Evolutionary conservation across 2,113 vertebrate genomes (phyloP).

Genomic region (Onychostoma macrolepis): DNA sequence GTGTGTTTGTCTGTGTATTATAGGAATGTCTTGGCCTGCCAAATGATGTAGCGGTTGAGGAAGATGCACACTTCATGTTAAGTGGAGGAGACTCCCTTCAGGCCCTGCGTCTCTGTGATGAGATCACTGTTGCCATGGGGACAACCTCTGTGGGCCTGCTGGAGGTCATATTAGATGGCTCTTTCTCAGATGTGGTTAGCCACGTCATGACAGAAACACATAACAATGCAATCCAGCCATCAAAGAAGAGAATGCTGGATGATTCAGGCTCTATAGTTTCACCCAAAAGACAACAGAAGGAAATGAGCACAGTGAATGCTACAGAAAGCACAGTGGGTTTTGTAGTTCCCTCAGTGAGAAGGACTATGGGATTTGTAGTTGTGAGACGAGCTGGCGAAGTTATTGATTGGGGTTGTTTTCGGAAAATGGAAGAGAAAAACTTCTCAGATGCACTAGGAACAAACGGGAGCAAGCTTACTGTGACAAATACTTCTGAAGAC

Average conservation of each 20-base stretch:
- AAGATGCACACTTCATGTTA: conserved; percentile 82
- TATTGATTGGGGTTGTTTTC: conserved; percentile 28
- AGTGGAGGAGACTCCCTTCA: conserved; percentile 93
- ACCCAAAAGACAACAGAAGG: conserved; percentile 52
- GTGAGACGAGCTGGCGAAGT: conserved; percentile 67
- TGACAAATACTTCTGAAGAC: not conserved
- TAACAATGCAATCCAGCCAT: not conserved
- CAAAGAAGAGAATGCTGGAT: conserved; percentile 50
- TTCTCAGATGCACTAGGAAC: not conserved
- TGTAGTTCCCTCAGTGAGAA: conserved; percentile 65
- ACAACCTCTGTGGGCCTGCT: conserved; percentile 79
- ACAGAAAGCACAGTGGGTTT: conserved; percentile 32
- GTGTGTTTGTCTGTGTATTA: conserved; percentile 32
- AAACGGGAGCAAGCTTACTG: not conserved
- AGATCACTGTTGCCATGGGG: conserved; percentile 78
- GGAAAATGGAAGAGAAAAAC: not conserved
- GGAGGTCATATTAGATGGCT: conserved; percentile 83
- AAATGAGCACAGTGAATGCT: conserved; percentile 34
- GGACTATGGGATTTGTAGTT: conserved; percentile 54
- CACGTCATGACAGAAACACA: conserved; percentile 67
- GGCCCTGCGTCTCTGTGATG: conserved; percentile 78
- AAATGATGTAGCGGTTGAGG: conserved; percentile 68
- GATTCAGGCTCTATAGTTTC: not conserved
- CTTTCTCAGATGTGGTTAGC: conserved; percentile 80
- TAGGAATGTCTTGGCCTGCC: conserved; percentile 81